Evolutionary conservation across 2,888 invertebrate genomes (phyloP).

Genomic region (Lamproptera curius): DNA sequence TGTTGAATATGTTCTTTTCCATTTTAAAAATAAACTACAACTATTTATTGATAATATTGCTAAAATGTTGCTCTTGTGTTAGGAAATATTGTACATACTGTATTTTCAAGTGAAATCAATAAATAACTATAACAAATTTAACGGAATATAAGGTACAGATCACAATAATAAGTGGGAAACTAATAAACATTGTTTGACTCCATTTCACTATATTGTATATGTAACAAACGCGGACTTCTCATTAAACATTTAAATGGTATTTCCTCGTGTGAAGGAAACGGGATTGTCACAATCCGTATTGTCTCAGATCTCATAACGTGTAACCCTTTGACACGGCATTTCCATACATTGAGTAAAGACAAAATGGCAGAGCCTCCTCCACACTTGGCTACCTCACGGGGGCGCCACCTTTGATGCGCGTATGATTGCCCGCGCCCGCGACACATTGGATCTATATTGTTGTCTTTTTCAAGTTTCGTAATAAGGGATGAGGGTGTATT

Average conservation of each 20-base stretch:
- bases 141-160: no score
- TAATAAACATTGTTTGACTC: slow-evolving; percentile 8
- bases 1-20: no score
- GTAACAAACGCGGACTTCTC: slow-evolving; percentile 54
- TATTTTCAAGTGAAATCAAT: no score
- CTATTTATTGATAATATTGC: no score
- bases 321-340: slow-evolving; percentile 69
- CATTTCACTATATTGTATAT: slow-evolving; percentile 36
- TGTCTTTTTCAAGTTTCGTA: slow-evolving; percentile 79
- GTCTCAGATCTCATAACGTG: slow-evolving; percentile 74
- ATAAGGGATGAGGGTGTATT: slow-evolving; percentile 79
- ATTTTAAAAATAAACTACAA: no score
- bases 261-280: slow-evolving; percentile 69
- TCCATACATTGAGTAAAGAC: slow-evolving; percentile 45
- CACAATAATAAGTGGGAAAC: slow-evolving; percentile 4
- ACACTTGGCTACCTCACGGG: slow-evolving; percentile 67
- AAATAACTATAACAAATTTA: no score
- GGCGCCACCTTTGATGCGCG: slow-evolving; percentile 74
- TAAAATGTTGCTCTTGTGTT: no score
- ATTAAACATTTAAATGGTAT: slow-evolving; percentile 72
- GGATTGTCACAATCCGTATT: slow-evolving; percentile 74
- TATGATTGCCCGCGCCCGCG: slow-evolving; percentile 77
- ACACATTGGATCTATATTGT: slow-evolving; percentile 78
- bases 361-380: slow-evolving; percentile 69
- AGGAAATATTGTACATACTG: no score